Evolutionary conservation across 2,888 invertebrate genomes (phyloP), one percentile per base, ranked within the genome.

Genomic region (Oegoconia quadripuncta): DNA sequence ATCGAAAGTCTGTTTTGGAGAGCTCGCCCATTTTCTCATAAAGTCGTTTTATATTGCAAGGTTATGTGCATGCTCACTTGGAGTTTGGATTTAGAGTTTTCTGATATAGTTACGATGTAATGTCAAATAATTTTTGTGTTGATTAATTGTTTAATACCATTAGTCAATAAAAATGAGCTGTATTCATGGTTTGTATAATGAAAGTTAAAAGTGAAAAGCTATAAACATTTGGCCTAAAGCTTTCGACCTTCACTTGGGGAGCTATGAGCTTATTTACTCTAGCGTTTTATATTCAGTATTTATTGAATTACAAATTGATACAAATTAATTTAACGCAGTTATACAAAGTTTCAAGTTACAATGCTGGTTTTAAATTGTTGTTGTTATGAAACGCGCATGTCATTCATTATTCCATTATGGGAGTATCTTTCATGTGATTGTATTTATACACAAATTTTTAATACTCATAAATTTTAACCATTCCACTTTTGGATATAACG

Each of bases 261-360:
- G 66, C 66, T 69, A 71, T 57, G 83, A 83, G 83, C 83, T 83
- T 83, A 81, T 82, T 74, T 83, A 76, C 55, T 64, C 55, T 77
- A 80, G 69, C 55, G 52, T 58, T 64, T 62, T 45, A 36, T 41
- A 37, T 41, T 23, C 35, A 38, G 37, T 42, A 39, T 39, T 48
- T 35, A 26, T 15, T 37, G 22, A 41, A 33, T 15, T 32, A 13
- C 38, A 39, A 34, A 33, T 14, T 43, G 41, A 33, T 43, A 41
- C 22, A 33, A 16, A 38, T 36, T 26, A 22, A 22, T 9, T 18
- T 18, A 23, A 23, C n/a, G 3, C 9, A 27, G 32, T 23, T 41
- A 29, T 38, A 22, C 32, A 26, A 12, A 25, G 26, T 38, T 25
- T 46, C 27, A 8, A 8, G n/a, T 8, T 23, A 8, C 23, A 23